Conservation (phyloP, 2,113 vertebrate genomes). For the Egretta garzetta region DNA sequence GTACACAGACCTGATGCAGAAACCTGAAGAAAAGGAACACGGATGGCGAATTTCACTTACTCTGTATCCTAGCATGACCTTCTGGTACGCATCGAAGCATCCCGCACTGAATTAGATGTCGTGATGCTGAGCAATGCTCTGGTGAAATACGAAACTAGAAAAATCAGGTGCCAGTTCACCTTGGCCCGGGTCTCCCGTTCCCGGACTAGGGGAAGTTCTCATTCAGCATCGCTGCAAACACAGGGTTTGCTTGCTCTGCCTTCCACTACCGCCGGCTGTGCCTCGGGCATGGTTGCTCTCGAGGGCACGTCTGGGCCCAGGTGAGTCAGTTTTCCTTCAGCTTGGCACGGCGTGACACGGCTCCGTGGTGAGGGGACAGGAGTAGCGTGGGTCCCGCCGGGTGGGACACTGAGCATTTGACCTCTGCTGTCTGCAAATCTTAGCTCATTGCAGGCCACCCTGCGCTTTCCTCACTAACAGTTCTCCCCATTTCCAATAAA, state of each 20-base stretch:
- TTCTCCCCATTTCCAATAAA: not conserved
- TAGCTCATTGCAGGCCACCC: not conserved
- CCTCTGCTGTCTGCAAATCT: not conserved
- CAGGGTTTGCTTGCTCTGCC: not conserved
- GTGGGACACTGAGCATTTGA: not conserved
- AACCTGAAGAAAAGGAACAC: not conserved
- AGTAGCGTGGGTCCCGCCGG: fast-evolving
- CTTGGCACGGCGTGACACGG: not conserved
- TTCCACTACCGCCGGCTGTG: fast-evolving
- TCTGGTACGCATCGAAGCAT: fast-evolving
- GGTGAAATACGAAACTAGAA: not conserved
- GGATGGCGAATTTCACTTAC: fast-evolving
- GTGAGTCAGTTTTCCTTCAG: not conserved
- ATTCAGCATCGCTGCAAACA: not conserved
- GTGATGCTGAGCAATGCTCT: not conserved
- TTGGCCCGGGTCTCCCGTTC: not conserved
- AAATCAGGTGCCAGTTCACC: fast-evolving
- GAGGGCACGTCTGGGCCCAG: not conserved
- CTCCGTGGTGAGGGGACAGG: fast-evolving
- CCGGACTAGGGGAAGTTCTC: not conserved
- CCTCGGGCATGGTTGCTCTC: fast-evolving
- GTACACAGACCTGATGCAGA: not conserved
- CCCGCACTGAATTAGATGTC: not conserved
- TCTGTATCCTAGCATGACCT: not conserved
- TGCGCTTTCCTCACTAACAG: not conserved